Evolutionary conservation across 2,888 invertebrate genomes (phyloP).

Genomic region (Lymantria monacha): DNA sequence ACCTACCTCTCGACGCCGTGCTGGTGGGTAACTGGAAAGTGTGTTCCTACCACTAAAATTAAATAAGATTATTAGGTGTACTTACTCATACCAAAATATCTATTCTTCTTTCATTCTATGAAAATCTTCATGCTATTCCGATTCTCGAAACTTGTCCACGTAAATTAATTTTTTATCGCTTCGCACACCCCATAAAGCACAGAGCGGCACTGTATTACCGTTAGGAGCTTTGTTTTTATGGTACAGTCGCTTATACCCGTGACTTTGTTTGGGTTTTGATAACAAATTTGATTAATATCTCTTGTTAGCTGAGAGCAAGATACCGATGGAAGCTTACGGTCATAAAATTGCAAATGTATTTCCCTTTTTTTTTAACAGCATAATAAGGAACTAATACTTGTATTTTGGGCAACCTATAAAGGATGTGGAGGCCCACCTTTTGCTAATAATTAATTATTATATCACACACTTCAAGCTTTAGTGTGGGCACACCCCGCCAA

Average conservation of each 20-base stretch:
- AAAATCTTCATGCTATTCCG: not conserved
- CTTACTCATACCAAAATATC: not conserved
- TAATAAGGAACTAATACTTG: too few relatives aligned
- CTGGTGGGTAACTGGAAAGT: too few relatives aligned
- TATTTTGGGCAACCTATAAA: too few relatives aligned
- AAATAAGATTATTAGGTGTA: too few relatives aligned
- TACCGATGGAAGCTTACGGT: not conserved
- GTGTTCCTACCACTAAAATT: too few relatives aligned
- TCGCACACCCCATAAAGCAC: conserved; percentile 42
- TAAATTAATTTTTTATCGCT: conserved; percentile 47
- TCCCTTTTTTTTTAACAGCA: too few relatives aligned
- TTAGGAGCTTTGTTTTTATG: conserved; percentile 6
- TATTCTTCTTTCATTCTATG: not conserved
- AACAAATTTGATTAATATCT: not conserved
- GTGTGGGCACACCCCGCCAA: too few relatives aligned
- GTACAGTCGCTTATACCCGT: not conserved
- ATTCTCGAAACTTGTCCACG: conserved; percentile 24
- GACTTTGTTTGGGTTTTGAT: not conserved
- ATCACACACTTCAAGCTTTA: too few relatives aligned
- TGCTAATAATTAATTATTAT: too few relatives aligned
- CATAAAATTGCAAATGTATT: not conserved
- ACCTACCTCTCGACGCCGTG: too few relatives aligned
- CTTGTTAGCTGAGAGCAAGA: not conserved
- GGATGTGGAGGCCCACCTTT: too few relatives aligned
- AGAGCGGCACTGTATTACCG: conserved; percentile 21